phyloP scores from a whole-genome alignment of 2,113 vertebrate genomes.

The Oreocharis arfaki region DNA sequence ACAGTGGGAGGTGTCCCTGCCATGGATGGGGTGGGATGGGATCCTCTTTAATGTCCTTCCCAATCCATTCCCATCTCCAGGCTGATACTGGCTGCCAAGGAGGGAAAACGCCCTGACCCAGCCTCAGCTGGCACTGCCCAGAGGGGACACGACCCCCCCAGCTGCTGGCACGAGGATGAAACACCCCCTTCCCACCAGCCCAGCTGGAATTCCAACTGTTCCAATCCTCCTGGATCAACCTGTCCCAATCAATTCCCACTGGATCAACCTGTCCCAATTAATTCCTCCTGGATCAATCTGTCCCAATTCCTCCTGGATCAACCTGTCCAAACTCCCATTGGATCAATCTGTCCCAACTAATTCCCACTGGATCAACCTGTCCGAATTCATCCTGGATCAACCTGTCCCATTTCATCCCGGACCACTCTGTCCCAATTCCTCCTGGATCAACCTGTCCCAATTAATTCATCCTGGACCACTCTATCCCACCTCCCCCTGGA shows the following conservation, averaged over 20 bases:
- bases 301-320: background rate
- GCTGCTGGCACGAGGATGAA: background rate
- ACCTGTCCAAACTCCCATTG: background rate
- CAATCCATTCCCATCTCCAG: background rate
- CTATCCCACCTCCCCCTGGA: background rate
- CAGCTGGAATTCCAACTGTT: background rate
- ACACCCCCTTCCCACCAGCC: background rate
- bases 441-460: too few species aligned
- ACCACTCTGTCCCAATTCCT: too few species aligned
- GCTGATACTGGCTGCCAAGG: too few species aligned
- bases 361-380: too few species aligned
- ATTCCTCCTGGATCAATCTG: background rate
- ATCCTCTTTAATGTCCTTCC: background rate
- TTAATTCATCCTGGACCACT: background rate
- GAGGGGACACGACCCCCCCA: background rate
- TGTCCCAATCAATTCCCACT: rapidly evolving
- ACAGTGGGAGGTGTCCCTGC: background rate
- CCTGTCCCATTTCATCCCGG: too few species aligned
- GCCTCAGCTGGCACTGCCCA: background rate
- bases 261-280: too few species aligned
- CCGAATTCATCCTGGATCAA: background rate
- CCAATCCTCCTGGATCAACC: too few species aligned
- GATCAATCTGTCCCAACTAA: too few species aligned
- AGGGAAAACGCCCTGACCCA: background rate
- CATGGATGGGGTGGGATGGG: background rate